A percentile compares a stretch with the other conserved stretches of the same genome.
phyloP scores from a whole-genome alignment of 2,797 vertebrate species.

The Oreochromis mossambicus region DNA sequence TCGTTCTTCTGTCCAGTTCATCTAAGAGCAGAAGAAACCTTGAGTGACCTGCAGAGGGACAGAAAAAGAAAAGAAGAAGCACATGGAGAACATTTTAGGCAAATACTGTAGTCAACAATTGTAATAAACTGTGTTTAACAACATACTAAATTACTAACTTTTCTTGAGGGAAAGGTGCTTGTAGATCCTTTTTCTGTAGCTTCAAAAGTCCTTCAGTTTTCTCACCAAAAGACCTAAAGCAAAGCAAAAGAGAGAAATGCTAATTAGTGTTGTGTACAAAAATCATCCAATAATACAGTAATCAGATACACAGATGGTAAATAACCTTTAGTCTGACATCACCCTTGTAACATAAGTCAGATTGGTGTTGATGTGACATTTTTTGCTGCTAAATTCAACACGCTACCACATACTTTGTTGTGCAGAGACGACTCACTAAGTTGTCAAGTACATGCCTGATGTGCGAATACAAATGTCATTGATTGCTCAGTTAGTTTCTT shows the following conservation, averaged over 20 bases:
- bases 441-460: constrained; percentile 12
- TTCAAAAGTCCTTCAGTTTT: constrained; percentile 34
- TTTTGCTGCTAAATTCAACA: background rate
- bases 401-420: background rate
- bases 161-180: constrained; percentile 23
- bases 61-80: background rate
- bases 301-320: background rate
- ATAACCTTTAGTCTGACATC: background rate
- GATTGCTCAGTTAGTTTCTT: constrained; percentile 57
- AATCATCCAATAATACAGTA: background rate
- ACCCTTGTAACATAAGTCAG: background rate
- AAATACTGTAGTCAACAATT: background rate
- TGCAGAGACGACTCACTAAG: background rate
- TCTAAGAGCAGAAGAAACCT: constrained; percentile 28
- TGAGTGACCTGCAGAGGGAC: constrained; percentile 26
- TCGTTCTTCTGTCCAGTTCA: constrained; percentile 36
- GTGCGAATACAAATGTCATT: constrained; percentile 42
- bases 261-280: background rate
- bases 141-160: constrained; percentile 22
- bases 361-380: background rate
- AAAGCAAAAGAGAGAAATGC: constrained; percentile 1
- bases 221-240: constrained; percentile 34
- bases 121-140: background rate
- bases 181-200: constrained; percentile 22
- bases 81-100: background rate